A percentile compares a stretch with the other conserved stretches of the same genome.
phyloP scores from a whole-genome alignment of 2,113 vertebrate species.

The Triplophysa dalaica region DNA sequence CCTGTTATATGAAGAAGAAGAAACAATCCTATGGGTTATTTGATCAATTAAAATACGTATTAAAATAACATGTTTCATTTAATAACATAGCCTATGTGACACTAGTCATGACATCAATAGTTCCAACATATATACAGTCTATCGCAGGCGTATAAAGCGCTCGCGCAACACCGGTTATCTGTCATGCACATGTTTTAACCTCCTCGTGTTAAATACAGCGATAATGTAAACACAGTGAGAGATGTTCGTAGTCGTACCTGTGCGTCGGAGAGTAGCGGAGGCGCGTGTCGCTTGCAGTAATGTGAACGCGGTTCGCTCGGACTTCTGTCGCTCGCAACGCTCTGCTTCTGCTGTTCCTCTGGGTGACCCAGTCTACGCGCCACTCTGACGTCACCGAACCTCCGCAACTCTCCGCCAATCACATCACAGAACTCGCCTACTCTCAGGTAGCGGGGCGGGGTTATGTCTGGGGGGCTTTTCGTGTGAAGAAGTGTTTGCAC shows the following conservation, averaged over 20 bases:
- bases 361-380: constrained; percentile 42
- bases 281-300: background rate
- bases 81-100: background rate
- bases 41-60: too few species aligned
- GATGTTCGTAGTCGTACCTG: constrained; percentile 21
- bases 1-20: background rate
- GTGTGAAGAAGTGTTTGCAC: too few species aligned
- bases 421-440: background rate
- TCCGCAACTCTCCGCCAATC: constrained; percentile 48
- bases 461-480: background rate
- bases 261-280: constrained; percentile 11
- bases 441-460: constrained; percentile 33
- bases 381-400: constrained; percentile 53
- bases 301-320: constrained; percentile 7
- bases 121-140: background rate
- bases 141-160: background rate
- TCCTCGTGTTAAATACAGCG: background rate
- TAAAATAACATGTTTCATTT: background rate
- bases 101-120: background rate
- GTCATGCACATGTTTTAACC: background rate
- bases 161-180: background rate
- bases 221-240: background rate
- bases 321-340: background rate
- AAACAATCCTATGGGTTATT: background rate
- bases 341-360: constrained; percentile 28